Evolutionary conservation across 64 coral and sea anemone species (phyloP).

Genomic region (Hydrozoanthus tunicans): DNA sequence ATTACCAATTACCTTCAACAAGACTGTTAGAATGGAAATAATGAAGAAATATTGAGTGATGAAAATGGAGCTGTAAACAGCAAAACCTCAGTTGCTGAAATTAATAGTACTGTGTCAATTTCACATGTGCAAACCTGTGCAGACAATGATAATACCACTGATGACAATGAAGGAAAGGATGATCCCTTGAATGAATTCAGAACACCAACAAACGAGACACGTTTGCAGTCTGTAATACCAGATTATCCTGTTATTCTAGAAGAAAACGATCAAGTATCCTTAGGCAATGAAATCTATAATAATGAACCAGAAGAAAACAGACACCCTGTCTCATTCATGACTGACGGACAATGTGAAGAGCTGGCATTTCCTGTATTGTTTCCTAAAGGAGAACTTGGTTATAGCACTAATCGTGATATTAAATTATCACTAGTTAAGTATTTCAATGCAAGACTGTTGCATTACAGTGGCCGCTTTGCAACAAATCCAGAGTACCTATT

Average conservation of each 20-base stretch:
- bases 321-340: neutral
- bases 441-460: no score
- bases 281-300: neutral
- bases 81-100: conserved; percentile 34
- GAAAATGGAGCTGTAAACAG: conserved; percentile 45
- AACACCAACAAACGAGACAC: conserved; percentile 59
- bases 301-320: no score
- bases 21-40: conserved; percentile 8
- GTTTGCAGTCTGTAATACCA: conserved; percentile 53
- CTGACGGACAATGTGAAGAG: neutral
- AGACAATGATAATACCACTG: conserved; percentile 26
- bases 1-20: conserved; percentile 20
- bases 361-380: neutral
- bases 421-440: no score
- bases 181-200: conserved; percentile 68
- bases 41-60: conserved; percentile 36
- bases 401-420: no score
- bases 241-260: conserved; percentile 16
- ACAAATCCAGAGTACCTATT: no score
- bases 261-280: neutral
- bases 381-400: neutral
- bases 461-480: no score
- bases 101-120: conserved; percentile 43
- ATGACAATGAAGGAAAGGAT: conserved; percentile 46
- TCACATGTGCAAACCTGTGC: conserved; percentile 42